A percentile compares a stretch with the other conserved stretches of the same genome.
Evolutionary conservation across 2,888 invertebrate species (phyloP).

Genomic region (Platycnemis pennipes): DNA sequence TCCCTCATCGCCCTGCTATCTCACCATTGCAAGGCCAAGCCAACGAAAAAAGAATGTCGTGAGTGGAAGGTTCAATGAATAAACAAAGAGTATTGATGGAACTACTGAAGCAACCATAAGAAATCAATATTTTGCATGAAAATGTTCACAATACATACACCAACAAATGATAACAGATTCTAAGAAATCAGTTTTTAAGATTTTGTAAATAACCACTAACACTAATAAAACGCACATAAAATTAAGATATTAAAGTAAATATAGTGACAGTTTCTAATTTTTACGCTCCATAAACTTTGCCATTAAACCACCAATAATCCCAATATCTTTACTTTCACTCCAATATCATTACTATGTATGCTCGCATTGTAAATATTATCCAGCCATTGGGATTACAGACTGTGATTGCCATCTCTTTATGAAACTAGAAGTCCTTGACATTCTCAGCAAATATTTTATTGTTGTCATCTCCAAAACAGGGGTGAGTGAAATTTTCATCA

Average conservation of each 20-base stretch:
- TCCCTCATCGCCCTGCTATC: slow-evolving; percentile 36
- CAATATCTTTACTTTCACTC: not conserved
- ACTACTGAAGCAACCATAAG: not conserved
- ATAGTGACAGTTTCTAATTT: not conserved
- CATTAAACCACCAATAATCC: not conserved
- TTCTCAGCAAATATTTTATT: not conserved
- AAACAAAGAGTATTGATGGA: not conserved
- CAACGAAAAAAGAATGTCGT: not conserved
- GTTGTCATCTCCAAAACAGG: not conserved
- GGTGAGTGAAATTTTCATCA: not conserved
- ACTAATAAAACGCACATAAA: too few species aligned
- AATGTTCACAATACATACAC: not conserved
- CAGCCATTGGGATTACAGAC: not conserved
- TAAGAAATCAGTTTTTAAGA: not conserved
- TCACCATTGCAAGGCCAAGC: slow-evolving; percentile 14
- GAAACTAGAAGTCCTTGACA: not conserved
- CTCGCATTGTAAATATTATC: not conserved
- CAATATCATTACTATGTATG: not conserved
- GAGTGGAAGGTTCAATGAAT: not conserved
- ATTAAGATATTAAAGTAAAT: not conserved
- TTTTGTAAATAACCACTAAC: not conserved
- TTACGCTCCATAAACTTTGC: not conserved
- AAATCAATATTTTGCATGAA: not conserved
- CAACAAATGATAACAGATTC: not conserved
- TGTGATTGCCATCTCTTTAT: not conserved